phyloP scores from a whole-genome alignment of 2,113 vertebrate species.

The Fregata magnificens region DNA sequence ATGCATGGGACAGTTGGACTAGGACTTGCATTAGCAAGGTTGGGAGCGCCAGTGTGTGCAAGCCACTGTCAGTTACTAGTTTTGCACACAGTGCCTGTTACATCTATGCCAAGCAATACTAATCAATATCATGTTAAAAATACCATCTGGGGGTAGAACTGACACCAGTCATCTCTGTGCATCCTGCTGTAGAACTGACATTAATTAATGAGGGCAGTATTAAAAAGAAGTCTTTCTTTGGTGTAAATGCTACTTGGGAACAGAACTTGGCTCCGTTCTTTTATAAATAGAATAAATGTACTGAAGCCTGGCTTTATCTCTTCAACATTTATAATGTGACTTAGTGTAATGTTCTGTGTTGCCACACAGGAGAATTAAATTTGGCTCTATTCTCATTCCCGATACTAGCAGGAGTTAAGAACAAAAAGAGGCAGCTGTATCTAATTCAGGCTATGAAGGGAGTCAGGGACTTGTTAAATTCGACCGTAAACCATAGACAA shows the following conservation, averaged over 20 bases:
- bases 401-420: neutral
- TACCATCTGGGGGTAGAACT: neutral
- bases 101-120: neutral
- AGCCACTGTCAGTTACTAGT: neutral
- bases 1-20: rapidly evolving
- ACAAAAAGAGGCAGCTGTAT: constrained; percentile 8
- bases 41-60: neutral
- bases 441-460: neutral
- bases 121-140: neutral
- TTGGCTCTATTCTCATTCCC: neutral
- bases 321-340: neutral
- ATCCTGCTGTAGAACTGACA: neutral
- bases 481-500: neutral
- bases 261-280: neutral
- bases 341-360: neutral
- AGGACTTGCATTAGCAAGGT: neutral
- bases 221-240: neutral
- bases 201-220: neutral
- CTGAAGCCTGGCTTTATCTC: neutral
- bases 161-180: neutral
- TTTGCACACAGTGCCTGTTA: neutral
- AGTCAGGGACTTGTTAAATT: neutral
- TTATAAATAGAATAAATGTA: neutral
- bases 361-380: neutral
- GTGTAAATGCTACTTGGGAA: neutral